Base-by-base conservation (phyloP, 2,797 vertebrate genomes). In the Parauchenoglanis punctatus region DNA sequence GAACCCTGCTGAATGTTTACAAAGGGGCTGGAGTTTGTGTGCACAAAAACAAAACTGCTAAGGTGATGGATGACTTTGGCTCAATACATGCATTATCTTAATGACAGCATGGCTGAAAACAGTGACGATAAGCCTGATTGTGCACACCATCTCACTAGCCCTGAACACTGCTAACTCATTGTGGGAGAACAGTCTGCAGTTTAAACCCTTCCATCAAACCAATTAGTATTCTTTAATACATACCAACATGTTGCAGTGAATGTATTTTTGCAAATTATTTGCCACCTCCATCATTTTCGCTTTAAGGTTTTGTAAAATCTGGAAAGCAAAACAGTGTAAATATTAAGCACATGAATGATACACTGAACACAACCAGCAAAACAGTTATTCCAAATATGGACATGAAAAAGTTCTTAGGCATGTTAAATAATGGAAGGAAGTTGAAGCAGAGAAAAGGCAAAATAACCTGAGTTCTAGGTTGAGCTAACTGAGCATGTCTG, bases 221-320 rank as follows among this genome's bases (percentile, higher is more conserved):
- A 87, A 31, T 17, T 88, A 72, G 25, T 10, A 44, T 59, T 84
- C 52, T 10, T 86, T 85, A 28, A 77, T 87, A 92, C 96, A 94
- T 94, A 99, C 98, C 91, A 85, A 93, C 91, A 96, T 95, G 90
- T 93, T 96, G 80, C 91, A 93, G 44, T 93, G 86, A 72, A 97
- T 87, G 91, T 95, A 95, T 25, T 76, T 94, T 94, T 97, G 96
- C 58, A 99, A 92, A 86, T 93, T 88, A 17, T 86, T 90, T 23
- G 95, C 93, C 80, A 97, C 87, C 68, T 93, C 95, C 70, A 95
- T 65, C 7, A 91, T 91, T 4, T 93, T 94, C 11, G 95, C 94
- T 91, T 96, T 96, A 17, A 96, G 90, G 80, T 88, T 93, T 88
- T 95, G 94, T 85, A 94, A 91, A 83, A 92, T 85, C 96, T 96